Conservation (phyloP, 1,140 invertebrate genomes). For the Eciton burchellii region DNA sequence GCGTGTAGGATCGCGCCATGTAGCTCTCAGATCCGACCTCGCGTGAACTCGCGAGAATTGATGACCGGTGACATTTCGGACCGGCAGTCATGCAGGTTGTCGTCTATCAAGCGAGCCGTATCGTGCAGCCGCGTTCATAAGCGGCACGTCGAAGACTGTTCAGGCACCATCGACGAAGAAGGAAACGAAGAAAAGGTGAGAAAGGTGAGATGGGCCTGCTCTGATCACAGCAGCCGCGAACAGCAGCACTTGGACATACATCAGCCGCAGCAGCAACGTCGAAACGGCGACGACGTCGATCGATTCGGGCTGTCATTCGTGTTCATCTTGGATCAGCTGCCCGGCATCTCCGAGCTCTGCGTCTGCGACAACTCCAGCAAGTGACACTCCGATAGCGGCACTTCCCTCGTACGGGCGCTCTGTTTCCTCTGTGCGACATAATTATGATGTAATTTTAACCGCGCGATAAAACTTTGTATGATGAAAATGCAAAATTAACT, state of each 20-base stretch:
- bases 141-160: background rate
- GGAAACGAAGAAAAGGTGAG: background rate
- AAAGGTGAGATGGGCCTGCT: constrained; percentile 31
- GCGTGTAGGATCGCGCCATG: background rate
- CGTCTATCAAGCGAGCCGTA: constrained; percentile 6
- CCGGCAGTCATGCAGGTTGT: background rate
- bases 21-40: background rate
- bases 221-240: constrained; percentile 55
- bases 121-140: background rate
- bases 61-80: background rate
- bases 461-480: background rate
- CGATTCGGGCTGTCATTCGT: constrained; percentile 71
- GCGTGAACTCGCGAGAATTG: constrained; percentile 44
- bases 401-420: constrained; percentile 89
- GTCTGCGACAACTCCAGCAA: constrained; percentile 87
- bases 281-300: constrained; percentile 72
- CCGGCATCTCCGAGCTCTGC: constrained; percentile 80
- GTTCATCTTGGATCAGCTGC: constrained; percentile 82
- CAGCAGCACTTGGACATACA: constrained; percentile 53
- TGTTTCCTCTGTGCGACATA: constrained; percentile 89
- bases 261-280: constrained; percentile 58
- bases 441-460: constrained; percentile 1
- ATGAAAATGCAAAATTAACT: background rate
- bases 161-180: background rate
- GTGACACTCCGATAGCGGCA: constrained; percentile 90